These are phyloP conservation scores for Drosophila tripunctata DNA, from an alignment of 2,888 invertebrate species.

Conservation along the genomic window DNA sequence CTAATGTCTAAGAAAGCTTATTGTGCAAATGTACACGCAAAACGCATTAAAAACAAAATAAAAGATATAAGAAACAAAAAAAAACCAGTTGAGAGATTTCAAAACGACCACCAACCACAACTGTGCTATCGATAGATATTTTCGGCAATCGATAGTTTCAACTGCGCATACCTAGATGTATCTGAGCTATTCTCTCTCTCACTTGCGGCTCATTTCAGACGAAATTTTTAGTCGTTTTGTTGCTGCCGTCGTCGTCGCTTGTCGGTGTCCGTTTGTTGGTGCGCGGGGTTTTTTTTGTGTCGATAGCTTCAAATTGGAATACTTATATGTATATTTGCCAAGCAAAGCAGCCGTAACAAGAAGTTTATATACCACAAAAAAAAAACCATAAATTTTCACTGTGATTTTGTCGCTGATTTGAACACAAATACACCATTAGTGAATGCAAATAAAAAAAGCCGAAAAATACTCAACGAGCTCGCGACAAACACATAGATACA, in stretches of 20 bases:
- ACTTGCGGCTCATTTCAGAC: constrained; percentile 51
- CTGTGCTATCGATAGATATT: constrained; percentile 10
- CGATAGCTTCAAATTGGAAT: constrained; percentile 57
- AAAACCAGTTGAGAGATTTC: neutral
- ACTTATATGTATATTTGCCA: constrained; percentile 48
- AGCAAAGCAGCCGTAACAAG: constrained; percentile 40
- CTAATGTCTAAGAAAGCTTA: constrained; percentile 73
- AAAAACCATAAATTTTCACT: constrained; percentile 50
- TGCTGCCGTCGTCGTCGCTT: constrained; percentile 67
- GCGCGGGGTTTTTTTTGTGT: constrained; percentile 69
- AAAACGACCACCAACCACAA: neutral
- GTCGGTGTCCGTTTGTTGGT: constrained; percentile 57
- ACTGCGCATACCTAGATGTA: constrained; percentile 43
- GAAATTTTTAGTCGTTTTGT: constrained; percentile 63
- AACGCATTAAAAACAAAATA: constrained; percentile 76
- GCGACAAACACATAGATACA: constrained; percentile 37
- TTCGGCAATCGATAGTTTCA: constrained; percentile 12
- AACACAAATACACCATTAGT: constrained; percentile 38
- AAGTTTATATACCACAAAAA: constrained; percentile 32
- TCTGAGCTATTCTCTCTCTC: constrained; percentile 58
- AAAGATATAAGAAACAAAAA: constrained; percentile 56
- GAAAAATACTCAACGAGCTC: constrained; percentile 43
- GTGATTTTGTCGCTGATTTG: constrained; percentile 55
- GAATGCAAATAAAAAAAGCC: constrained; percentile 37
- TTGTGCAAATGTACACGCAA: constrained; percentile 78